phyloP scores from a whole-genome alignment of 2,113 vertebrate genomes.

The Astatoreochromis straeleni region DNA sequence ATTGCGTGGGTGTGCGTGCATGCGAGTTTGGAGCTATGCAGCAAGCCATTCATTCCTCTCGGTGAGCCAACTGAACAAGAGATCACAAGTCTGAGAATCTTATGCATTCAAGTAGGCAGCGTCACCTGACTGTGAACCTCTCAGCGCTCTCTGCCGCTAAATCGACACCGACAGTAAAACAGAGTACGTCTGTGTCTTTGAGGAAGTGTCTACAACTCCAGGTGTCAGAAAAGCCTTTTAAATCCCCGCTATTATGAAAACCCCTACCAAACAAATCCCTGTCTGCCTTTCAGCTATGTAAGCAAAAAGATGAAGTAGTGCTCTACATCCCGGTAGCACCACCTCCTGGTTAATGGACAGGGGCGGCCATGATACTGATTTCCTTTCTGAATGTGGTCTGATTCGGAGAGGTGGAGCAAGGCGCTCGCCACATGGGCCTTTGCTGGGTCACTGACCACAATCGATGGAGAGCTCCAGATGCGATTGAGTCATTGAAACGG shows the following conservation, averaged over 20 bases:
- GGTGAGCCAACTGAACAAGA: slow-evolving; percentile 56
- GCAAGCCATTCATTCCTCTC: slow-evolving; percentile 46
- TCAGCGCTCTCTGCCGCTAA: neutral
- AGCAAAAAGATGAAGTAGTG: slow-evolving; percentile 1
- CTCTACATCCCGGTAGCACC: slow-evolving; percentile 52
- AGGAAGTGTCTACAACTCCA: slow-evolving; percentile 41
- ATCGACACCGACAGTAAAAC: slow-evolving; percentile 34
- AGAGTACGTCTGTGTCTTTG: slow-evolving; percentile 30
- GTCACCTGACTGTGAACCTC: slow-evolving; percentile 47
- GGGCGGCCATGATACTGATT: neutral
- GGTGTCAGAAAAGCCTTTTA: slow-evolving; percentile 47
- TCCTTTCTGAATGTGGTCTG: neutral
- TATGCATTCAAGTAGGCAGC: slow-evolving; percentile 29
- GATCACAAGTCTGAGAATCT: slow-evolving; percentile 59
- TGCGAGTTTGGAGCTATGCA: neutral
- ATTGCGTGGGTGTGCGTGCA: neutral
- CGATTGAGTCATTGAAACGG: slow-evolving; percentile 73
- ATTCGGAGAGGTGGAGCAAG: slow-evolving; percentile 33
- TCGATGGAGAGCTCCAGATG: slow-evolving; percentile 67
- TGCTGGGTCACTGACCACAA: slow-evolving; percentile 68
- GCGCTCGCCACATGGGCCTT: slow-evolving; percentile 41
- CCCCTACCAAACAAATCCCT: slow-evolving; percentile 16
- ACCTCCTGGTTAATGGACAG: slow-evolving; percentile 50
- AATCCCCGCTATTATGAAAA: slow-evolving; percentile 35
- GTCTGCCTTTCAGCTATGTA: slow-evolving; percentile 4